phyloP scores from a whole-genome alignment of 2,888 invertebrate genomes.

The Portevinia maculata region DNA sequence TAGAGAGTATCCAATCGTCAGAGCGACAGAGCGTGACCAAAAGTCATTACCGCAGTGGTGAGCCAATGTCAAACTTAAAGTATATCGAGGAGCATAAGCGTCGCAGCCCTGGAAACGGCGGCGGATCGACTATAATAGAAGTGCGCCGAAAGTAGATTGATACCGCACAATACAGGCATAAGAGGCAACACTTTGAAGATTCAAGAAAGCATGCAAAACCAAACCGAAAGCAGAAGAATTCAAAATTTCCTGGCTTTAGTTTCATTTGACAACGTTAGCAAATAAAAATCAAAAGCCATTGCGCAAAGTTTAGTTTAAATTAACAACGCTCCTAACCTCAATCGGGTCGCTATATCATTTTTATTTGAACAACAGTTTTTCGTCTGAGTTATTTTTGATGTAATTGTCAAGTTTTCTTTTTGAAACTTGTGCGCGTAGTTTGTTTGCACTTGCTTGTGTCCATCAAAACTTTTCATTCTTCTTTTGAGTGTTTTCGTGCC shows the following conservation, averaged over 20 bases:
- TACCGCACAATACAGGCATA: constrained; percentile 42
- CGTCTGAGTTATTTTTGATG: constrained; percentile 8
- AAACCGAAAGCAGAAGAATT: constrained; percentile 66
- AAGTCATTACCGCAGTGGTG: constrained; percentile 84
- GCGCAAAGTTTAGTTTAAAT: constrained; percentile 13
- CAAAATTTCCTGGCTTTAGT: constrained; percentile 79
- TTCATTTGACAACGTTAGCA: constrained; percentile 82
- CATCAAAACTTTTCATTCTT: constrained; percentile 24
- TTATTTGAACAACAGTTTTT: constrained; percentile 20
- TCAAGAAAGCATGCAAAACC: constrained; percentile 58
- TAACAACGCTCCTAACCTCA: constrained; percentile 19
- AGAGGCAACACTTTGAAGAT: constrained; percentile 36
- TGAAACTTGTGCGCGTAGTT: constrained; percentile 55
- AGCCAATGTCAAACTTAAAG: constrained; percentile 83
- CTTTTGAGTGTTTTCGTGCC: not conserved
- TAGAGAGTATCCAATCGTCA: constrained; percentile 88
- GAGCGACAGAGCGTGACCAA: constrained; percentile 89
- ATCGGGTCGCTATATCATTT: constrained; percentile 13
- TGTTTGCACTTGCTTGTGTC: constrained; percentile 67
- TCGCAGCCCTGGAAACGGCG: constrained; percentile 79
- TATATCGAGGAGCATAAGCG: constrained; percentile 85
- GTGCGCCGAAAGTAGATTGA: constrained; percentile 82
- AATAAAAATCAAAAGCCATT: constrained; percentile 81
- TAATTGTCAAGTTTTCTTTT: constrained; percentile 46
- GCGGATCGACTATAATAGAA: constrained; percentile 86